Percentiles rank a stretch among this genome's conserved stretches.
Evolutionary conservation across 1,140 invertebrate genomes (phyloP).

Genomic region (Bombus breviceps): DNA sequence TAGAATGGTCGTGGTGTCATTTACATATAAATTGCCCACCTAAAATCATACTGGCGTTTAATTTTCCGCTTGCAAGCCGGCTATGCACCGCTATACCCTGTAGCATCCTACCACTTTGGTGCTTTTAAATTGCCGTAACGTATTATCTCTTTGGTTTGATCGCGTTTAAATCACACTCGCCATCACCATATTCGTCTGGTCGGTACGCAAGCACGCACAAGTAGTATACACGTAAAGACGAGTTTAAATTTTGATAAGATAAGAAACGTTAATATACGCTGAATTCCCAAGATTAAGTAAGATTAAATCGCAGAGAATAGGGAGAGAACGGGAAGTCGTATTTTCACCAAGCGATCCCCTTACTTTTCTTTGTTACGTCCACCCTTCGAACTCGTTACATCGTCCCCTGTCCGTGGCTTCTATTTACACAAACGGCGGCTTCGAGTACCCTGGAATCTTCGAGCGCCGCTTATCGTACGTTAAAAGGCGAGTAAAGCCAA

Average conservation of each 20-base stretch:
- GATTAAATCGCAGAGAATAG: not conserved
- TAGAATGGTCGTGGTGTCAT: slow-evolving; percentile 61
- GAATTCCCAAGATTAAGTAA: not conserved
- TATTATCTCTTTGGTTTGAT: slow-evolving; percentile 61
- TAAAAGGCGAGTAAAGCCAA: too few species aligned
- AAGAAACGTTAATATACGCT: not conserved
- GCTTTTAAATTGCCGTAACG: slow-evolving; percentile 68
- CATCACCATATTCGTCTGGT: not conserved
- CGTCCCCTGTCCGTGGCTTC: not conserved
- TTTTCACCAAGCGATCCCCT: not conserved
- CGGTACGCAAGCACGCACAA: not conserved
- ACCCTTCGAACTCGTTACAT: slow-evolving; percentile 18
- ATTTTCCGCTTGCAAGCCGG: slow-evolving; percentile 67
- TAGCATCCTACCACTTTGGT: slow-evolving; percentile 20
- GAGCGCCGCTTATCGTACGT: too few species aligned
- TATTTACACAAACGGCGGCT: slow-evolving; percentile 50
- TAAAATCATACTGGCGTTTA: slow-evolving; percentile 77
- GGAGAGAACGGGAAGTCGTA: not conserved
- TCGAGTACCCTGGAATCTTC: too few species aligned
- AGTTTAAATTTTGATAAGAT: slow-evolving; percentile 33
- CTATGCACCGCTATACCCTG: not conserved
- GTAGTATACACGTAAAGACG: not conserved
- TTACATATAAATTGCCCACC: slow-evolving; percentile 78
- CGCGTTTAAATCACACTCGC: slow-evolving; percentile 63
- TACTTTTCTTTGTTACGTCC: not conserved